Percentiles rank a stretch among this genome's conserved stretches.
These are phyloP conservation scores for Aphrocallistes beatrix DNA, from an alignment of 37 sponge, comb jelly and placozoan genomes.

Conservation along the genomic window DNA sequence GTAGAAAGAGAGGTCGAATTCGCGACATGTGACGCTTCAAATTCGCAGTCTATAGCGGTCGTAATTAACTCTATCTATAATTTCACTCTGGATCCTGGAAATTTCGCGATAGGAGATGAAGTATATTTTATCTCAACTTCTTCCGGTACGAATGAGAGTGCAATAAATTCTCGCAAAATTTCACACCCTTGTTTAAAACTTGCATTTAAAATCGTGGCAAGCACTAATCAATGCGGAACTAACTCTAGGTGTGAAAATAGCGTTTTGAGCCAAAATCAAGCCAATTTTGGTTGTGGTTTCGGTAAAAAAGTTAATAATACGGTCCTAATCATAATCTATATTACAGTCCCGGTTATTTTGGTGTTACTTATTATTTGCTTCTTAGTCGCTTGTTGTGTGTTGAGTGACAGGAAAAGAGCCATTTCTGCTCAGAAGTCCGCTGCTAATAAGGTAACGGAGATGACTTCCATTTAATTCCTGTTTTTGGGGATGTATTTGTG, in stretches of 20 bases:
- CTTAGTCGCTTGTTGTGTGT: too few relatives aligned
- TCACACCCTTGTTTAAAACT: not conserved
- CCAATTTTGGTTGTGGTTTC: not conserved
- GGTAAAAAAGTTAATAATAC: not conserved
- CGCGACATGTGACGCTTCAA: not conserved
- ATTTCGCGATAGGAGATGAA: not conserved
- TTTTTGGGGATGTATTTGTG: too few relatives aligned
- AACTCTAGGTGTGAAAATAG: too few relatives aligned
- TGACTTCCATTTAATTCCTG: too few relatives aligned
- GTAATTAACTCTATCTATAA: not conserved
- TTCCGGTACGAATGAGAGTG: not conserved
- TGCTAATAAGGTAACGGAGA: too few relatives aligned
- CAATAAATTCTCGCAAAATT: not conserved
- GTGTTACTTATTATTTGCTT: not conserved
- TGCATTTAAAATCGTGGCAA: not conserved
- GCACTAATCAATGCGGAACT: not conserved
- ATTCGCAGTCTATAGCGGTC: not conserved
- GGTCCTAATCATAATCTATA: not conserved
- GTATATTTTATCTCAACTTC: not conserved
- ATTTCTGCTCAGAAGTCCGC: too few relatives aligned
- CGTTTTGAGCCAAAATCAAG: too few relatives aligned
- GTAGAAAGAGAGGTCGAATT: not conserved
- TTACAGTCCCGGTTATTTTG: not conserved
- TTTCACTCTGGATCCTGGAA: not conserved
- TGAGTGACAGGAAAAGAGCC: too few relatives aligned